Conservation (phyloP, 2,888 invertebrate genomes). For the Pachliopta kotzebuea region DNA sequence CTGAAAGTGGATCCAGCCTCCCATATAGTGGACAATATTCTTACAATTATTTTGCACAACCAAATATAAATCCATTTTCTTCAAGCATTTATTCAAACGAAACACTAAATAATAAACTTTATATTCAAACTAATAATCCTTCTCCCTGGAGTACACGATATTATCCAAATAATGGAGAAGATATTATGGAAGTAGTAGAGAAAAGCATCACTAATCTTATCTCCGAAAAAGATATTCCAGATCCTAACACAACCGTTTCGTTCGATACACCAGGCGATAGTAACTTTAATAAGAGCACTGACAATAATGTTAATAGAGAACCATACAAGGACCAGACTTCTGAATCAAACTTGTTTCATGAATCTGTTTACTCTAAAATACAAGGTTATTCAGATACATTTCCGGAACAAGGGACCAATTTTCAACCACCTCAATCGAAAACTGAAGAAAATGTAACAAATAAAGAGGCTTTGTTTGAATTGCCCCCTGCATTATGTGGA, state of each 20-base stretch:
- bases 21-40: background rate
- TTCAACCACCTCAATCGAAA: background rate
- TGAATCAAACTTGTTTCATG: conserved; percentile 9
- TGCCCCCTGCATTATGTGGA: background rate
- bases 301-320: background rate
- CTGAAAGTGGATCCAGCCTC: background rate
- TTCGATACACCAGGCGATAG: background rate
- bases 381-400: background rate
- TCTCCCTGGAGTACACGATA: conserved; percentile 8
- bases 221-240: background rate
- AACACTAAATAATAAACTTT: background rate
- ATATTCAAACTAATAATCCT: background rate
- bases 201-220: background rate
- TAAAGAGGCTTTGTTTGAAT: background rate
- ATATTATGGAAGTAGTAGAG: background rate
- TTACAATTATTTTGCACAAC: conserved; percentile 11
- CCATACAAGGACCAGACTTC: background rate
- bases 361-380: background rate
- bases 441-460: background rate
- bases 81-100: conserved; percentile 1
- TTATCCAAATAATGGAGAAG: conserved; percentile 1
- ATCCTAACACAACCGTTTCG: background rate
- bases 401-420: background rate
- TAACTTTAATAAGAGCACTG: background rate
- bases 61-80: conserved; percentile 1